Base-by-base conservation (phyloP, 2,113 vertebrate genomes). In the Synchiropus splendidus region DNA sequence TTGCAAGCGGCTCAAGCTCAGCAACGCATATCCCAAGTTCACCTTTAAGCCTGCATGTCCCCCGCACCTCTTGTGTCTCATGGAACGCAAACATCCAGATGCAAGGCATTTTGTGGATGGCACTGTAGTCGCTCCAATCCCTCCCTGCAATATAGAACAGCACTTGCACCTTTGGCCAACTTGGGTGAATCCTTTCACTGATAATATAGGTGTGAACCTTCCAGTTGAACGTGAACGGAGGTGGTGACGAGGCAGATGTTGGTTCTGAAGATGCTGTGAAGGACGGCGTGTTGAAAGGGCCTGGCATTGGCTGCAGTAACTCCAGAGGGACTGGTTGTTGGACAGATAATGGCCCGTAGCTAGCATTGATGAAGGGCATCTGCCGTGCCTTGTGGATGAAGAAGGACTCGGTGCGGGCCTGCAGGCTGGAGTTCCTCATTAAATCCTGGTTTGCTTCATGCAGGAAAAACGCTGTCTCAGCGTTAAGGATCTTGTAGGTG, bases 341-440 rank as follows among this genome's bases (percentile, higher is more conserved):
- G 1, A 86, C 81, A 0, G 87, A 89, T 39, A 92, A 86, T 0
- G 92, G 94, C 5, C 94, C 95, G 1, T 90, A 94, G 74, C 86
- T 97, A 57, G 85, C 89, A 8, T 89, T 92, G 16, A 98, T 5
- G 0, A 81, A 41, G 0, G 90, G 95, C 4, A 77, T 81, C 36
- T 80, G 81, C 57, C 72, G 77, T 53, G 92, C 86, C 55, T 87
- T 86, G 54, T 91, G 88, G 0, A 89, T 83, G 58, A 94, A 92
- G 79, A 98, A 94, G 0, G 91, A 86, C 42, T 92, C 88, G 0
- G 88, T 86, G 2, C 93, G 77, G 50, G 87, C 81, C 36, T 86
- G 91, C 66, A 94, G 80, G 79, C 92, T 98, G 70, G 89, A 86
- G 57, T 98, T 98, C 43, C 83, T 87, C 82, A 87, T 85, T 2